Conservation (phyloP, 2,113 vertebrate genomes). For the Hemibagrus wyckioides region DNA sequence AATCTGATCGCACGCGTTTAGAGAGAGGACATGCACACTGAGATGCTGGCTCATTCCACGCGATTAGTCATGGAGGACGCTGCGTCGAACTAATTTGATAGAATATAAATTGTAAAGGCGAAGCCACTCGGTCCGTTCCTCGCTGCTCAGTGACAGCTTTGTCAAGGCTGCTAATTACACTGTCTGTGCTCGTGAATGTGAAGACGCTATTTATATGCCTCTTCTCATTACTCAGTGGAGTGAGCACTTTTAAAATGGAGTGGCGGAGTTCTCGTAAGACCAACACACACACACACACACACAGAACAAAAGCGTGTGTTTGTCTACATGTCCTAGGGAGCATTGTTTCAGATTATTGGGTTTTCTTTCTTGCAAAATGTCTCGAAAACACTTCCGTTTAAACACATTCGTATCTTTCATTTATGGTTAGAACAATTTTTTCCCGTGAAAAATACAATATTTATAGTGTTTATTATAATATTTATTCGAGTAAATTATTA, state of each 20-base stretch:
- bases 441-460: neutral
- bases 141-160: slow-evolving; percentile 42
- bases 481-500: too few relatives aligned
- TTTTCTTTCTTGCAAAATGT: neutral
- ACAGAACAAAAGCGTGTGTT: neutral
- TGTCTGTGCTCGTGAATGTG: slow-evolving; percentile 60
- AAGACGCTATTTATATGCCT: slow-evolving; percentile 45
- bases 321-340: neutral
- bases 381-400: neutral
- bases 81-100: slow-evolving; percentile 60
- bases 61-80: slow-evolving; percentile 60
- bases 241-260: slow-evolving; percentile 29
- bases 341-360: neutral
- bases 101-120: slow-evolving; percentile 55
- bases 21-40: slow-evolving; percentile 20
- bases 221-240: slow-evolving; percentile 35
- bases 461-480: neutral
- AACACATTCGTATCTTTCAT: neutral
- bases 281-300: neutral
- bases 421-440: neutral
- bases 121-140: slow-evolving; percentile 44
- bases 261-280: neutral
- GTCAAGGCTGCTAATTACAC: slow-evolving; percentile 63
- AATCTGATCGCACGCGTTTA: slow-evolving; percentile 51
- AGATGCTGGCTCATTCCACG: slow-evolving; percentile 38